Evolutionary conservation across 1,140 invertebrate species (phyloP).

Genomic region (Drosophila pandora): DNA sequence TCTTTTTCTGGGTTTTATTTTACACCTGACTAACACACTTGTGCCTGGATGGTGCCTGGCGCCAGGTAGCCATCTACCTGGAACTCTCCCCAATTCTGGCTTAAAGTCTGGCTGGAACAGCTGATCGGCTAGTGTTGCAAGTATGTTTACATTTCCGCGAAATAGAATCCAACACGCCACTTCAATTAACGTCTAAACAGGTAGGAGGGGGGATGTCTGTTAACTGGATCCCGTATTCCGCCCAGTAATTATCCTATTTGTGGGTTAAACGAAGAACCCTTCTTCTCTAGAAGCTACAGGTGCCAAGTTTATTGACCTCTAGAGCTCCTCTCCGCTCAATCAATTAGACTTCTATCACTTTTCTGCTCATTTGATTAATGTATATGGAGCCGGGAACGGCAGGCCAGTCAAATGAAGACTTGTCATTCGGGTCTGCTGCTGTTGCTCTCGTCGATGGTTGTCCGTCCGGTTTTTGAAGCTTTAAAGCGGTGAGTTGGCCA

Average conservation of each 20-base stretch:
- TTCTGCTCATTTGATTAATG: slow-evolving; percentile 71
- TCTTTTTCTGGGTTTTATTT: neutral
- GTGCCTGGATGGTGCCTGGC: neutral
- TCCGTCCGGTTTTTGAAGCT: slow-evolving; percentile 61
- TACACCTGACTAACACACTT: neutral
- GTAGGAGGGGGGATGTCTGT: neutral
- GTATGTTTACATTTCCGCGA: neutral
- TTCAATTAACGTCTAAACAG: neutral
- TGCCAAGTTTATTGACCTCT: slow-evolving; percentile 61
- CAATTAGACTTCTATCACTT: slow-evolving; percentile 65
- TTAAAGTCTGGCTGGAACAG: neutral
- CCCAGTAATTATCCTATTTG: neutral
- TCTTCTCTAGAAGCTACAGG: neutral
- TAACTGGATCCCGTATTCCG: neutral
- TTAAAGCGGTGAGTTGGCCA: neutral
- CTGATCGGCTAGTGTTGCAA: neutral
- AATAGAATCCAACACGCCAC: slow-evolving; percentile 1
- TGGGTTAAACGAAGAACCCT: neutral
- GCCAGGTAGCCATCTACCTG: neutral
- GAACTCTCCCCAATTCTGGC: neutral
- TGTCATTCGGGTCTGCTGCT: slow-evolving; percentile 32
- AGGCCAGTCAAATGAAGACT: neutral
- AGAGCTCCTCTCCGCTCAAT: slow-evolving; percentile 24
- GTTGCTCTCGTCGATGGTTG: slow-evolving; percentile 22
- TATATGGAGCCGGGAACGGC: slow-evolving; percentile 21